Evolutionary conservation across 2,888 invertebrate genomes (phyloP).

Genomic region (Autographa pulchrina): DNA sequence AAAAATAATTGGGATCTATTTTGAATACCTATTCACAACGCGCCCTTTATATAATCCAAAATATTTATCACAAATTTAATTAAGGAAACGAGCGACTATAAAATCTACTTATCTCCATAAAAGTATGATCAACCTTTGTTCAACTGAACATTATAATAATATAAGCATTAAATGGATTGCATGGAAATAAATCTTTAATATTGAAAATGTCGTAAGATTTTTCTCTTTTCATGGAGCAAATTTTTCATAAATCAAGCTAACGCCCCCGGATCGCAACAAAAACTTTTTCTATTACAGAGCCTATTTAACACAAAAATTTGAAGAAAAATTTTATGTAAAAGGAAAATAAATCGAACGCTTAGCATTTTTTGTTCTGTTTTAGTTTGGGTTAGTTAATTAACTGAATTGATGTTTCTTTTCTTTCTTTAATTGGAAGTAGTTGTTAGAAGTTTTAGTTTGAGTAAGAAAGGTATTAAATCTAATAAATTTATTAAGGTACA

Average conservation of each 20-base stretch:
- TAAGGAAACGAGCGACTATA: not conserved
- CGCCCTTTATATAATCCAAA: not conserved
- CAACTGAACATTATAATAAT: slow-evolving; percentile 10
- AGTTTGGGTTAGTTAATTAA: slow-evolving; percentile 14
- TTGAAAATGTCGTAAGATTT: slow-evolving; percentile 53
- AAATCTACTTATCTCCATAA: not conserved
- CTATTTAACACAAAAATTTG: slow-evolving; percentile 47
- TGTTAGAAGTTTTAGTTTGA: not conserved
- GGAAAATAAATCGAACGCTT: slow-evolving; percentile 41
- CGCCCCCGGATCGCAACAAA: slow-evolving; percentile 41
- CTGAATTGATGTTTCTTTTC: not conserved
- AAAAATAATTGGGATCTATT: no score
- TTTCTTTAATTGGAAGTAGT: not conserved
- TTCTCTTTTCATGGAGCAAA: slow-evolving; percentile 52
- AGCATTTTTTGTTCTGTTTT: slow-evolving; percentile 14
- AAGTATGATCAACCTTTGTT: not conserved
- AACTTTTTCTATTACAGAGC: slow-evolving; percentile 64
- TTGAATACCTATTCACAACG: no score
- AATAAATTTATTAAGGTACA: not conserved
- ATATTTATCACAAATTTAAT: not conserved
- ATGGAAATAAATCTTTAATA: slow-evolving; percentile 56
- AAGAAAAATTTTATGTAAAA: slow-evolving; percentile 26
- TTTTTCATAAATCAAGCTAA: slow-evolving; percentile 65
- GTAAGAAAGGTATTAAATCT: not conserved
- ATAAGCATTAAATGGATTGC: slow-evolving; percentile 35